Evolutionary conservation across 2,113 vertebrate genomes (phyloP).

Genomic region (Corythornis madagascariensis): DNA sequence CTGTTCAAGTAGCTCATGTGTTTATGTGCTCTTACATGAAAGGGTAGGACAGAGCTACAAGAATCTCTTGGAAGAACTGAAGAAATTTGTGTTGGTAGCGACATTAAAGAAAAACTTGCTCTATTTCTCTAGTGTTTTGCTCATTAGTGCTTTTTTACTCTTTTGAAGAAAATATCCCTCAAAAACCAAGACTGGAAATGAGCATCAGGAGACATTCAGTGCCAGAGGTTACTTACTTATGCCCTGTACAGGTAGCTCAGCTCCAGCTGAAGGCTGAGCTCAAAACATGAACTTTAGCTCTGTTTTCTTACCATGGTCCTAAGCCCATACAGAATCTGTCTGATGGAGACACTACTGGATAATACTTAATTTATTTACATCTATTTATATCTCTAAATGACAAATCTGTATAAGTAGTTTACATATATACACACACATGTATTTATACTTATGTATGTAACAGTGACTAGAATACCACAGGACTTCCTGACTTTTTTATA

Average conservation of each 20-base stretch:
- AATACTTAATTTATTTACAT: neutral
- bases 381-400: neutral
- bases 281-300: neutral
- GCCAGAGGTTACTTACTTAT: neutral
- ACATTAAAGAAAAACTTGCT: neutral
- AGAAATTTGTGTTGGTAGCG: neutral
- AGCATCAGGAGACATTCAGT: neutral
- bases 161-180: neutral
- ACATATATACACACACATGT: neutral
- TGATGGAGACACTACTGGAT: neutral
- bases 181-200: neutral
- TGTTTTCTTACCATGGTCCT: neutral
- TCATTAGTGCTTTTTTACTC: neutral
- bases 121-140: neutral
- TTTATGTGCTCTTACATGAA: neutral
- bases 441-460: neutral
- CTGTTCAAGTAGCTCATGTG: neutral
- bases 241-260: neutral
- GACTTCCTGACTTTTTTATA: neutral
- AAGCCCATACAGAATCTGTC: neutral
- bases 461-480: neutral
- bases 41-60: neutral
- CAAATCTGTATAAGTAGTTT: neutral
- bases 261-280: neutral
- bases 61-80: neutral